These are phyloP conservation scores for Allophyes oxyacanthae DNA, from an alignment of 2,888 invertebrate species.

Conservation along the genomic window DNA sequence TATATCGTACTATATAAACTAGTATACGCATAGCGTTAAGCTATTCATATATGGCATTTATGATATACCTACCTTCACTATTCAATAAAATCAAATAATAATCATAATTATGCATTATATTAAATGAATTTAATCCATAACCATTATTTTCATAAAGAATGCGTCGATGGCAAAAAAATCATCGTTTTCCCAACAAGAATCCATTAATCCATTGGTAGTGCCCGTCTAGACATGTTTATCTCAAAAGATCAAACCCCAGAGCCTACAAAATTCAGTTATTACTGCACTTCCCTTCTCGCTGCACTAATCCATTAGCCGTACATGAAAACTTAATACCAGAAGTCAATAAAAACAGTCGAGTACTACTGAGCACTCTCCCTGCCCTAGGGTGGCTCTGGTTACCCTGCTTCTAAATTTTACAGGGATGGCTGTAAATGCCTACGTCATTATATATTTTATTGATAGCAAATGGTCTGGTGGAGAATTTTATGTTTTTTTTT, in stretches of 20 bases:
- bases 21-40: too few relatives aligned
- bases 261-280: slow-evolving; percentile 25
- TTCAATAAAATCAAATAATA: too few relatives aligned
- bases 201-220: slow-evolving; percentile 1
- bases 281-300: slow-evolving; percentile 68
- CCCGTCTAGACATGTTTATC: neutral
- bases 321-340: slow-evolving; percentile 85
- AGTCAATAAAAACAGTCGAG: slow-evolving; percentile 78
- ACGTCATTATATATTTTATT: slow-evolving; percentile 46
- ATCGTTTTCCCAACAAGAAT: too few relatives aligned
- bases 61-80: too few relatives aligned
- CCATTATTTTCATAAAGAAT: too few relatives aligned
- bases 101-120: too few relatives aligned
- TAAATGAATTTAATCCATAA: too few relatives aligned
- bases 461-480: slow-evolving; percentile 2
- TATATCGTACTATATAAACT: too few relatives aligned
- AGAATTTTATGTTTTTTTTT: slow-evolving; percentile 17
- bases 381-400: slow-evolving; percentile 66
- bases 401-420: slow-evolving; percentile 48
- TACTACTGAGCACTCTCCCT: slow-evolving; percentile 62
- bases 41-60: too few relatives aligned
- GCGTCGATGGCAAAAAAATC: too few relatives aligned
- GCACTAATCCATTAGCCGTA: slow-evolving; percentile 83
- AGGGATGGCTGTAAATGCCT: slow-evolving; percentile 46
- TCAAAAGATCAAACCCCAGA: slow-evolving; percentile 11